These are phyloP conservation scores for Dasysyrphus tricinctus DNA, from an alignment of 2,888 invertebrate species.

Conservation along the genomic window DNA sequence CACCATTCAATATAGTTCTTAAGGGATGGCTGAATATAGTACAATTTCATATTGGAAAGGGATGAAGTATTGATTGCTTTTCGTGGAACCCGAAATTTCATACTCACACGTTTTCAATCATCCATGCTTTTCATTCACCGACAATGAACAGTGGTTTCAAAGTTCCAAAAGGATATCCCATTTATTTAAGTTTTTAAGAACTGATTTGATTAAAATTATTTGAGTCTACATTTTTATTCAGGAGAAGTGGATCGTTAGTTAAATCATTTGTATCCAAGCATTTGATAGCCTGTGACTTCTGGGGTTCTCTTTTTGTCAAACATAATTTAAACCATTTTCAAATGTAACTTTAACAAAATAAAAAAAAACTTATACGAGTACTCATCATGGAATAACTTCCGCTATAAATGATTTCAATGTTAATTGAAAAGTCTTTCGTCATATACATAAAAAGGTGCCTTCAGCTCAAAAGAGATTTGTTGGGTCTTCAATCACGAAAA, in stretches of 20 bases:
- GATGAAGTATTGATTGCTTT: neutral
- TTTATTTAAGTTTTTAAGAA: neutral
- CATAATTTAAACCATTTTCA: neutral
- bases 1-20: neutral
- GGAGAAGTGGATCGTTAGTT: neutral
- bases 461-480: constrained; percentile 20
- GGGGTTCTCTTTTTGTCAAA: neutral
- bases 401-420: neutral
- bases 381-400: neutral
- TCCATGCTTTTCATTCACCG: neutral
- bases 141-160: neutral
- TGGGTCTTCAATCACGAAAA: constrained; percentile 32
- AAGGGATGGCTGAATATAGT: neutral
- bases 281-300: neutral
- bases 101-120: neutral
- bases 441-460: neutral
- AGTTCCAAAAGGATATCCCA: neutral
- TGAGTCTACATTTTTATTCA: too few relatives aligned
- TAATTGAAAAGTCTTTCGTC: neutral
- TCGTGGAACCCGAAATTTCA: neutral
- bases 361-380: neutral
- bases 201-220: too few relatives aligned
- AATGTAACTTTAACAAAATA: neutral
- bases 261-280: too few relatives aligned
- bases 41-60: neutral